Evolutionary conservation across 1,140 invertebrate genomes (phyloP).

Genomic region (Portunus trituberculatus): DNA sequence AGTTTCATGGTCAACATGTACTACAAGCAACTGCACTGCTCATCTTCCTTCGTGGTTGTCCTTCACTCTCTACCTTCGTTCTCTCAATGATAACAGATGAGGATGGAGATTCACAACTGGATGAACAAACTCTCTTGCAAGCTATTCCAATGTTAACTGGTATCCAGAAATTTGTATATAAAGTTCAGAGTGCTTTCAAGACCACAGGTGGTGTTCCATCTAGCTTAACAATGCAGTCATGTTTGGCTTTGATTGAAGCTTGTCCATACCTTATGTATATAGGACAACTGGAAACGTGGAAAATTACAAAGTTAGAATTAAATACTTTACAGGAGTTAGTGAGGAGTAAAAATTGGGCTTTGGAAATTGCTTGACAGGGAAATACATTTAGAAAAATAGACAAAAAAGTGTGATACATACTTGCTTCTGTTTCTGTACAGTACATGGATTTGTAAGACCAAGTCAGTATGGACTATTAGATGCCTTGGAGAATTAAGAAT

Average conservation of each 20-base stretch:
- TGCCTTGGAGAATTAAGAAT: neutral
- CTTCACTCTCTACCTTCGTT: conserved; percentile 53
- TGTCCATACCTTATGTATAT: conserved; percentile 57
- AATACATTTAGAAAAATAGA: neutral
- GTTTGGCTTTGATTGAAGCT: conserved; percentile 53
- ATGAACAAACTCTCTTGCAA: conserved; percentile 52
- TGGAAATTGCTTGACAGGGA: conserved; percentile 59
- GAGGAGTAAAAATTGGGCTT: conserved; percentile 61
- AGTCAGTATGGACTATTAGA: neutral
- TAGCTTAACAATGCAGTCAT: conserved; percentile 59
- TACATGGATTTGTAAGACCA: neutral
- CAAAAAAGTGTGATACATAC: neutral
- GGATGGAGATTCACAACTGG: conserved; percentile 49
- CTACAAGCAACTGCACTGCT: conserved; percentile 55
- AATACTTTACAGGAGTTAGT: conserved; percentile 39
- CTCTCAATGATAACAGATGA: conserved; percentile 71
- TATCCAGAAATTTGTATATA: conserved; percentile 72
- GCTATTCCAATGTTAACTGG: conserved; percentile 55
- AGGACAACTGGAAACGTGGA: conserved; percentile 69
- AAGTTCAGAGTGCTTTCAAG: conserved; percentile 68
- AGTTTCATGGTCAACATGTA: conserved; percentile 67
- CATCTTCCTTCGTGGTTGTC: conserved; percentile 49
- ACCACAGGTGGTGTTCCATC: conserved; percentile 52
- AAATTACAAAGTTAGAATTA: conserved; percentile 59
- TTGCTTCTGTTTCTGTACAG: neutral